A percentile compares a stretch with the other conserved stretches of the same genome.
phyloP scores from a whole-genome alignment of 2,113 vertebrate species.

The Plecturocebus donacophilus region DNA sequence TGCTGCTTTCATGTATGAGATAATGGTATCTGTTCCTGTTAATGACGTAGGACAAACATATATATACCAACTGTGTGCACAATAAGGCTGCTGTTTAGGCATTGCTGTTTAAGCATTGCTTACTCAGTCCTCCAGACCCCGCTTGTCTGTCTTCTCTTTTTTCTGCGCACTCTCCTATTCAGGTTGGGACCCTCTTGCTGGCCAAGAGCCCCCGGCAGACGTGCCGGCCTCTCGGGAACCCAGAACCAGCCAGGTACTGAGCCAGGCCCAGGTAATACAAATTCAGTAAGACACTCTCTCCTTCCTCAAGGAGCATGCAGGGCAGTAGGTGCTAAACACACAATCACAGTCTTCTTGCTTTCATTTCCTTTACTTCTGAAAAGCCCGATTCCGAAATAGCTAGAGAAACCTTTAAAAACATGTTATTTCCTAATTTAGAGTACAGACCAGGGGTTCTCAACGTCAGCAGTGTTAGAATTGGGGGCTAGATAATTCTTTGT shows the following conservation, averaged over 20 bases:
- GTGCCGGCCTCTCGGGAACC: no score
- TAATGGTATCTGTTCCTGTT: no score
- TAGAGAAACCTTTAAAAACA: not conserved
- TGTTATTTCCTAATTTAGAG: not conserved
- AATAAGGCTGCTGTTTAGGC: no score
- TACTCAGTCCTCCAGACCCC: no score
- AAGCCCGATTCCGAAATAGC: not conserved
- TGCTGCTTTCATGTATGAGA: no score
- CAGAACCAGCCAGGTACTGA: not conserved
- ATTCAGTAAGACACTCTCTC: not conserved
- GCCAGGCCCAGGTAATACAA: not conserved
- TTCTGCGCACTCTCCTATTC: no score
- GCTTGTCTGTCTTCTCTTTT: no score
- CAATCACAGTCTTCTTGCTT: not conserved
- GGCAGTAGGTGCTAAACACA: not conserved
- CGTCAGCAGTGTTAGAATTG: not conserved
- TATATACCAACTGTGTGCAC: no score
- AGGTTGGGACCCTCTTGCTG: no score
- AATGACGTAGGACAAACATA: no score
- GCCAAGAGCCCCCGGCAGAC: no score
- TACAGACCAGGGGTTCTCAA: not conserved
- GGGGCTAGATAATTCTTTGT: not conserved
- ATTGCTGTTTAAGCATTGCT: no score
- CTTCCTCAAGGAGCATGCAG: not conserved
- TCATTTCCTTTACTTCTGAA: not conserved